phyloP scores from a whole-genome alignment of 1,140 invertebrate species.

The Drosophila elegans region DNA sequence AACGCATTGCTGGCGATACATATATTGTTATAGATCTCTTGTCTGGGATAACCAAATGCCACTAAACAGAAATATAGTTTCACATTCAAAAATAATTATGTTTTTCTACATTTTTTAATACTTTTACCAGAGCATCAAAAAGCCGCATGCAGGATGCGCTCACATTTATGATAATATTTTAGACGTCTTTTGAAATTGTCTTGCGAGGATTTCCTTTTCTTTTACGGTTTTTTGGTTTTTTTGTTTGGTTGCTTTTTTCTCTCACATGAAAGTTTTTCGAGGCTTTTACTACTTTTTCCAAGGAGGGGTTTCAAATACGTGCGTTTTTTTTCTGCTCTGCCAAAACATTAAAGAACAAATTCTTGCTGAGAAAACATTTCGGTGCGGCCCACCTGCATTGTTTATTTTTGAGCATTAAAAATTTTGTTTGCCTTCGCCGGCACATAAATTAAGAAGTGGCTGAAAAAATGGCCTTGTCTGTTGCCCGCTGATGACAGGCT shows the following conservation, averaged over 20 bases:
- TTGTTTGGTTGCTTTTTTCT: constrained; percentile 1
- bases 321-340: not conserved
- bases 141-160: not conserved
- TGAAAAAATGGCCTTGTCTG: constrained; percentile 56
- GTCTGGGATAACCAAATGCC: not conserved
- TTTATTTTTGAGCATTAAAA: constrained; percentile 58
- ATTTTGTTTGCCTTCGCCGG: constrained; percentile 51
- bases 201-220: constrained; percentile 27
- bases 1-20: not conserved
- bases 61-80: not conserved
- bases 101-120: not conserved
- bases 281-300: constrained; percentile 31
- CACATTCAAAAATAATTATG: not conserved
- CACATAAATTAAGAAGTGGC: constrained; percentile 81
- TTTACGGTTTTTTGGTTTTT: constrained; percentile 1
- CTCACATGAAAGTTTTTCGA: constrained; percentile 34
- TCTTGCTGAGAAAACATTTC: constrained; percentile 27
- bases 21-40: not conserved
- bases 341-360: constrained; percentile 14
- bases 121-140: constrained; percentile 1
- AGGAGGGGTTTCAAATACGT: not conserved
- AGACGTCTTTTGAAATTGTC: constrained; percentile 55
- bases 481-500: constrained; percentile 45
- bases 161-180: constrained; percentile 61
- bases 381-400: constrained; percentile 37